phyloP scores from a whole-genome alignment of 1,140 invertebrate species.

The Rhagoletis zephyria region DNA sequence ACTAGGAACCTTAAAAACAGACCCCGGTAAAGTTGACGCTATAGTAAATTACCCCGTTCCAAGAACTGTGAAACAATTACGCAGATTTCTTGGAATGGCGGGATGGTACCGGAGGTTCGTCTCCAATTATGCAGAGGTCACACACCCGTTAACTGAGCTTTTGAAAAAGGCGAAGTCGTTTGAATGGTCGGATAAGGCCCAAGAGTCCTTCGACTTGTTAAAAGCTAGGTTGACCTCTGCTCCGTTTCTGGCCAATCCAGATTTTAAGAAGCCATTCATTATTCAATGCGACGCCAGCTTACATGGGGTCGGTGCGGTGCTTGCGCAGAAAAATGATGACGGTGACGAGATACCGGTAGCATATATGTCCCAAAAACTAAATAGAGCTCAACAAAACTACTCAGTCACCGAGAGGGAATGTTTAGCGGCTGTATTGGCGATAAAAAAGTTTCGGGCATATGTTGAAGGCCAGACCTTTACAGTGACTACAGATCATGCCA shows the following conservation, averaged over 20 bases:
- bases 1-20: neutral
- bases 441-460: no score
- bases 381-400: no score
- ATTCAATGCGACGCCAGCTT: no score
- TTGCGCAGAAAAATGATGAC: no score
- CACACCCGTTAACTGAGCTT: slow-evolving; percentile 19
- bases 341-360: no score
- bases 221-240: slow-evolving; percentile 19
- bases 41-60: slow-evolving; percentile 4
- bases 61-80: neutral
- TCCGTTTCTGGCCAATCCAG: neutral
- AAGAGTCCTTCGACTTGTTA: slow-evolving; percentile 41
- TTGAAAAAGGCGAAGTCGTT: neutral
- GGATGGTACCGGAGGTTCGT: slow-evolving; percentile 20
- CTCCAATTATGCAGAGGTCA: neutral
- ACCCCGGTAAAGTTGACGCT: slow-evolving; percentile 1
- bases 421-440: no score
- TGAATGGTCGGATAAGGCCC: slow-evolving; percentile 14
- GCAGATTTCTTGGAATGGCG: neutral
- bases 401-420: no score
- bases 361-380: no score
- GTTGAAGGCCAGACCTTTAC: slow-evolving; percentile 67
- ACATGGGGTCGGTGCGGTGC: no score
- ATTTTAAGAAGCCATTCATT: slow-evolving; percentile 1
- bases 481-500: slow-evolving; percentile 65